phyloP scores from a whole-genome alignment of 2,888 invertebrate genomes.

The Scaptomyza tumidula region DNA sequence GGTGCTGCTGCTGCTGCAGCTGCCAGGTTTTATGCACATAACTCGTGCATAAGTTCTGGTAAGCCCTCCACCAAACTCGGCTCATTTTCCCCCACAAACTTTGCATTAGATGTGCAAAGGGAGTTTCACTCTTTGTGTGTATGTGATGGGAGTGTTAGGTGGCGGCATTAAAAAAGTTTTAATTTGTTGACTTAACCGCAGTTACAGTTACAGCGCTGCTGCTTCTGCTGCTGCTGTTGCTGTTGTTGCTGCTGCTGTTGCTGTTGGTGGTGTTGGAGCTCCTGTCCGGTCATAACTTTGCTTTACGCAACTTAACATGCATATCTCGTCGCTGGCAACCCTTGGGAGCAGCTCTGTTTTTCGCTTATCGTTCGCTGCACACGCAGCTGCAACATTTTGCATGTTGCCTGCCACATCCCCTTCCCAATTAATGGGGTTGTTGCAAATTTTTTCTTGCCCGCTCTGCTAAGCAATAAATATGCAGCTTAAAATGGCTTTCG shows the following conservation, averaged over 20 bases:
- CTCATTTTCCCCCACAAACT: conserved; percentile 25
- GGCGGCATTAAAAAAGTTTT: conserved; percentile 68
- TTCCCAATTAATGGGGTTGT: conserved; percentile 17
- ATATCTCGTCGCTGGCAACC: conserved; percentile 74
- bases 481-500: conserved; percentile 80
- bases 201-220: conserved; percentile 69
- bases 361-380: conserved; percentile 72
- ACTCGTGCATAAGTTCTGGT: conserved; percentile 72
- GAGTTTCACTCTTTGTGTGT: conserved; percentile 6
- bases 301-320: conserved; percentile 78
- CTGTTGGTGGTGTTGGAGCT: conserved; percentile 29
- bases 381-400: conserved; percentile 73
- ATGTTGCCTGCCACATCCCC: conserved; percentile 35
- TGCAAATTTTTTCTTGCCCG: conserved; percentile 20
- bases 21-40: conserved; percentile 69
- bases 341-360: conserved; percentile 51
- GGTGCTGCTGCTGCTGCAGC: conserved; percentile 18
- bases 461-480: conserved; percentile 77
- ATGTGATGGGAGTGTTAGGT: not conserved
- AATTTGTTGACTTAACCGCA: conserved; percentile 81
- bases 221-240: conserved; percentile 28
- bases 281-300: conserved; percentile 74
- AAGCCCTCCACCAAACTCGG: conserved; percentile 2
- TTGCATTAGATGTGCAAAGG: conserved; percentile 39
- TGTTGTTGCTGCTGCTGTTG: conserved; percentile 21